Base-by-base conservation (phyloP, 2,113 vertebrate species). In the Anas platyrhynchos region DNA sequence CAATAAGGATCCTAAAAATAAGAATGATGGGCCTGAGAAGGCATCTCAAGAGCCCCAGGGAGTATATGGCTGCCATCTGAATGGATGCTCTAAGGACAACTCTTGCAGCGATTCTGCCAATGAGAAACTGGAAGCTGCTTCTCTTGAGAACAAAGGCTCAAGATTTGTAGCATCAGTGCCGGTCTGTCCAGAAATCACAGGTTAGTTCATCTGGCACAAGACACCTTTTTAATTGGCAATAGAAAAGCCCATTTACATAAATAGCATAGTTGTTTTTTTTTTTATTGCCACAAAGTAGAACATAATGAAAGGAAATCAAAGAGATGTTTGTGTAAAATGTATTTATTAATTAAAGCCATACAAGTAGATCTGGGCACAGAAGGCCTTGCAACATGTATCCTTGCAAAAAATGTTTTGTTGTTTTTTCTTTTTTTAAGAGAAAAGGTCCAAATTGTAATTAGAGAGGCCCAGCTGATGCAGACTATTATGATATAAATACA, bases 1-100 rank as follows among this genome's bases (percentile, higher is more conserved):
- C 91, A 98, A 83, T 96, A 98, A 98, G 96, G 98, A 98, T 54
- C 88, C 89, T 81, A 98, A 97, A 83, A 96, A 26, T n/a, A 98
- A 97, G 89, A 95, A 65, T 1, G 95, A 95, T 80, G 92, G 88
- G 88, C 80, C 95, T 0, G 98, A 98, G 50, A 93, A 94, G 16
- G 73, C 85, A 27, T 55, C 95, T 62, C 62, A 89, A 69, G 97
- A 95, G 58, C 76, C 94, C 2, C 95, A 94, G 13, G 93, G 18
- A 56, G 32, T 89, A 27, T 82, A 78, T 14, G 94, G 91, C 6
- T 96, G 97, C 50, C 96, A 93, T 2, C 3, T 72, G 48, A 92
- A 95, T 11, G 86, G 91, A 58, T 97, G 88, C 6, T 95, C 96
- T 62, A 98, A 98, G 87, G 97, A 98, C 75, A 92, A 9, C 82